Base-by-base conservation (phyloP, 92 coral and sea anemone genomes). In the Palythoa grandis region DNA sequence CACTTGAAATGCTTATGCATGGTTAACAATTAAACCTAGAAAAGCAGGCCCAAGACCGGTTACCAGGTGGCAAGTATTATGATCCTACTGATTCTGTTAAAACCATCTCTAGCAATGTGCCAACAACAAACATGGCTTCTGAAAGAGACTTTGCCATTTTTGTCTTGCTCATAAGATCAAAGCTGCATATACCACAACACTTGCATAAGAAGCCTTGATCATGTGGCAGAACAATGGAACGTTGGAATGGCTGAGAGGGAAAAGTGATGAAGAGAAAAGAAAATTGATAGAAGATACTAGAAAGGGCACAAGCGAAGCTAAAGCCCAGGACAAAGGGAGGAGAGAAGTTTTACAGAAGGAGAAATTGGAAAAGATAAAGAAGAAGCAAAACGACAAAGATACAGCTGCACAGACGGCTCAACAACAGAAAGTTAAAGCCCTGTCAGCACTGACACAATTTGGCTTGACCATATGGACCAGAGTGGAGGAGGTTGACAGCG, bases 161-260 rank as follows among this genome's bases (percentile, higher is more conserved):
- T 3, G 76, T 38, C 52, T 71, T 72, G 25, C 53, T 72, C 11
- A 40, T 72, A 39, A 11, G 76, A 11, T 72, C 76, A 16, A 72
- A 72, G 76, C 76, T 53, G 4, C 76, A 72, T 72, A 53, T 72
- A 53, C 76, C 2, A 72, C 76, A 39, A 72, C 76, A 9, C 53
- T 72, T 39, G 76, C 76, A 16, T 72, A 72, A 1, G 22, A 70
- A 70, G 52, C 75, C 22, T 14, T 72, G 53, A 38, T 71, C 17
- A 72, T 72, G 76, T 72, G 76, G 76, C 23, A 72, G 15, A 72
- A 72, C 53, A 72, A 72, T 72, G 76, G 76, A 39, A 72, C 76
- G 25, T 39, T 72, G 24, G 76, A 11, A 3, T 72, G 54, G 76
- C 24, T 37, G 76, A 72, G 39, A 25, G 54, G 76, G 15, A 72